Base-by-base conservation (phyloP, 2,797 vertebrate species). In the Poeciliopsis turneri region DNA sequence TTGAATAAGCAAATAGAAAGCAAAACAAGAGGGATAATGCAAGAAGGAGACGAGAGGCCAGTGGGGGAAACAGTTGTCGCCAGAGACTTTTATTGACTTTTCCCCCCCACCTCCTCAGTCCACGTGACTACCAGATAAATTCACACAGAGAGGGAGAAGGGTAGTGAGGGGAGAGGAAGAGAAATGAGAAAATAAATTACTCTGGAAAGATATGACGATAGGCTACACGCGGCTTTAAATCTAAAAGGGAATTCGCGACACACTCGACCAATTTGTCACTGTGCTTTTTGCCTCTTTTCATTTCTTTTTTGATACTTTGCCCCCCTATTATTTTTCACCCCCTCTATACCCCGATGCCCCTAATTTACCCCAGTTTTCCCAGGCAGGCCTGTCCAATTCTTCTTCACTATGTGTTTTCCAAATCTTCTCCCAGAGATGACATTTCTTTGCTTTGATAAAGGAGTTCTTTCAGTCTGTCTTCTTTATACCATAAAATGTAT, bases 171-270 rank as follows among this genome's bases (percentile, higher is more conserved):
- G 95, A 92, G 93, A 93, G 94, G 95, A 96, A 97, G 97, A 97
- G 96, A 97, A 97, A 97, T 97, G 97, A 96, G 95, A 96, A 96
- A 95, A 96, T 97, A 97, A 98, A 98, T 98, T 95, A 97, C 96
- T 96, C 95, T 97, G 95, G 97, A 97, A 97, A 96, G 96, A 96
- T 95, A 95, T 97, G 96, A 96, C 95, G 95, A 96, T 96, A 94
- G 95, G 95, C 95, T 95, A 94, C 94, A 92, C 86, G 91, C 95
- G 90, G 94, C 95, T 94, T 93, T 97, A 97, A 97, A 96, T 97
- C 94, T 95, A 94, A 95, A 92, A 96, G 94, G 94, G 94, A 92
- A 95, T 93, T 94, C 92, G 92, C 92, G 92, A 96, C 95, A 96
- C 95, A 95, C 95, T 95, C 92, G 78, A 94, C 93, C 95, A 95